phyloP scores from a whole-genome alignment of 2,797 vertebrate genomes.

The Alectoris magna region DNA sequence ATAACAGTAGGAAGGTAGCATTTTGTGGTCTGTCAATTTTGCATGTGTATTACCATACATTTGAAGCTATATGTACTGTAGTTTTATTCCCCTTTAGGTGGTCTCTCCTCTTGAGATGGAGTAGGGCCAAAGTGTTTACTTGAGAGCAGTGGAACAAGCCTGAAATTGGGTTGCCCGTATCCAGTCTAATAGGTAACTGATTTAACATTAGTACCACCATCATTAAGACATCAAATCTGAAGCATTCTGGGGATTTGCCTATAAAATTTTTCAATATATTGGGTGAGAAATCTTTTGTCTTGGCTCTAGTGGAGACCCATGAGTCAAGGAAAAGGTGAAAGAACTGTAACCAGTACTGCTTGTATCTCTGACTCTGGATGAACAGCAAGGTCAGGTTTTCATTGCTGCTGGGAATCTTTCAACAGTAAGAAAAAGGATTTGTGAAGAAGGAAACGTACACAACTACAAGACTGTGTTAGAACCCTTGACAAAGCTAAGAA shows the following conservation, averaged over 20 bases:
- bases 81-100: background rate
- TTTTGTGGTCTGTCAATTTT: background rate
- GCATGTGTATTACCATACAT: background rate
- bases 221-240: background rate
- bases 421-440: background rate
- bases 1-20: background rate
- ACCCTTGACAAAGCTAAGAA: background rate
- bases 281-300: background rate
- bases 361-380: background rate
- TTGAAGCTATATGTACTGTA: background rate
- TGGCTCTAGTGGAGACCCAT: background rate
- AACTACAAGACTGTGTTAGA: background rate
- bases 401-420: background rate
- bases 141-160: background rate
- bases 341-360: background rate
- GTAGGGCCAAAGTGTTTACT: background rate
- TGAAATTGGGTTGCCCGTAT: background rate
- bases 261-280: background rate
- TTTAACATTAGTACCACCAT: background rate
- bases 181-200: background rate
- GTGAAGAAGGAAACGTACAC: background rate
- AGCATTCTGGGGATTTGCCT: background rate
- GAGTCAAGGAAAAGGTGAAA: background rate
- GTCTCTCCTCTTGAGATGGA: background rate
- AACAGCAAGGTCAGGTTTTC: background rate